Evolutionary conservation across 1,140 invertebrate species (phyloP), one percentile per base, ranked within the genome.

Genomic region (Apocrypta bakeri): DNA sequence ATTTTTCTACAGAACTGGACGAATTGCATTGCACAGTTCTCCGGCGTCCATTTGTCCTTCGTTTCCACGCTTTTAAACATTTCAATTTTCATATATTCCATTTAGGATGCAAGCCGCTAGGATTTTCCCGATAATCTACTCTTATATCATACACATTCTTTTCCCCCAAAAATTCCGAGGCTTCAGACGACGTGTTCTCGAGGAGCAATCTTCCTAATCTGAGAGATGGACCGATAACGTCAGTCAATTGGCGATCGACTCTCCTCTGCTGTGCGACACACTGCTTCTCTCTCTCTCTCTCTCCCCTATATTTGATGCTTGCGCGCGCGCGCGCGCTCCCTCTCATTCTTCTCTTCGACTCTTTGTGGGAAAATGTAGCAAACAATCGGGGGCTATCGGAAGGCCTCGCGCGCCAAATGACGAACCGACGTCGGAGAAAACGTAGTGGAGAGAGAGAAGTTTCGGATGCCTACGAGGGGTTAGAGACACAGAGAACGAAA

Each of bases 191-290:
- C 56, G 73, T 61, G 61, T 79, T 56, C 74, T 66, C 24, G 69
- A 63, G n/a, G 85, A 87, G 84, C 89, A 88, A 90, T 89, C 88
- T 86, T 89, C 88, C 88, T 90, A 90, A 90, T 90, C 90, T 90
- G 76, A 79, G 85, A 89, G 89, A 90, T 90, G 86, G 85, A 25
- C 83, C 85, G 90, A 90, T 90, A 90, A 90, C 87, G 90, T 90
- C 90, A 89, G 86, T 90, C 89, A 90, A 89, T 90, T 89, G 89
- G 87, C 89, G 89, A 90, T 90, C 86, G 89, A 89, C 87, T 88
- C 27, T 21, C 66, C 64, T 56, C 33, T 31, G n/a, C n/a, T n/a
- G n/a, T n/a, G n/a, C n/a, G n/a, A n/a, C n/a, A n/a, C 33, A 56
- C 27, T 69, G 31, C 37, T 14, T 71, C 68, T 71, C 61, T 79